Percentiles rank a stretch among this genome's conserved stretches.
phyloP scores from a whole-genome alignment of 2,113 vertebrate species.

The Elanoides forficatus region DNA sequence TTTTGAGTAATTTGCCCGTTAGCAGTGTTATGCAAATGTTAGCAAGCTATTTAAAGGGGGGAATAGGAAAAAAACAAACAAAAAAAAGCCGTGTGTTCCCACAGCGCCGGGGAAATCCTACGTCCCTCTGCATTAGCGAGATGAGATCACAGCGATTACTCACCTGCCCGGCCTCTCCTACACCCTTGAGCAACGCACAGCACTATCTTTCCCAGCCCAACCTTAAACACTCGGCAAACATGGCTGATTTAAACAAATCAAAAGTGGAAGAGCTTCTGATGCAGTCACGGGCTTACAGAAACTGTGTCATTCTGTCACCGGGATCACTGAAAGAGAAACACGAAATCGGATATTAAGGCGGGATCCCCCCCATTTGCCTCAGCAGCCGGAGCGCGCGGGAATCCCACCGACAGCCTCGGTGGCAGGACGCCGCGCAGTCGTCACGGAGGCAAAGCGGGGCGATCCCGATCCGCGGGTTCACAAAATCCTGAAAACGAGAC shows the following conservation, averaged over 20 bases:
- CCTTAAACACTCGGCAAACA: constrained; percentile 34
- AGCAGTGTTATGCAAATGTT: constrained; percentile 23
- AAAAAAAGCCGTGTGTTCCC: not conserved
- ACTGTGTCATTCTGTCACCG: constrained; percentile 56
- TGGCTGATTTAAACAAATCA: constrained; percentile 51
- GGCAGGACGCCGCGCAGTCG: not conserved
- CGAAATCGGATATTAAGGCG: constrained; percentile 42
- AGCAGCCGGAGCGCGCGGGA: not conserved
- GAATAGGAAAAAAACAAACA: not conserved
- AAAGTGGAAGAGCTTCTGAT: constrained; percentile 38
- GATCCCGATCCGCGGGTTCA: not conserved
- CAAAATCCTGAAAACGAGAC: constrained; percentile 6
- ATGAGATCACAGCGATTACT: constrained; percentile 48
- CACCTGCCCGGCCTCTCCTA: constrained; percentile 65
- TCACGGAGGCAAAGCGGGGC: not conserved
- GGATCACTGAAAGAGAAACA: constrained; percentile 44
- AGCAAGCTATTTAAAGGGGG: not conserved
- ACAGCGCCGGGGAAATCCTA: constrained; percentile 26
- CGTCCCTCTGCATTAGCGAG: constrained; percentile 35
- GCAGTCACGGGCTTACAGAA: constrained; percentile 41
- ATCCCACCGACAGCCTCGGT: not conserved
- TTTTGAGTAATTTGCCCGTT: constrained; percentile 6
- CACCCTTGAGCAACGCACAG: constrained; percentile 23
- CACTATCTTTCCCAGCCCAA: constrained; percentile 25
- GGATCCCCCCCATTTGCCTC: constrained; percentile 36